Conservation (phyloP, 2,888 invertebrate species). For the Sialis fuliginosa region DNA sequence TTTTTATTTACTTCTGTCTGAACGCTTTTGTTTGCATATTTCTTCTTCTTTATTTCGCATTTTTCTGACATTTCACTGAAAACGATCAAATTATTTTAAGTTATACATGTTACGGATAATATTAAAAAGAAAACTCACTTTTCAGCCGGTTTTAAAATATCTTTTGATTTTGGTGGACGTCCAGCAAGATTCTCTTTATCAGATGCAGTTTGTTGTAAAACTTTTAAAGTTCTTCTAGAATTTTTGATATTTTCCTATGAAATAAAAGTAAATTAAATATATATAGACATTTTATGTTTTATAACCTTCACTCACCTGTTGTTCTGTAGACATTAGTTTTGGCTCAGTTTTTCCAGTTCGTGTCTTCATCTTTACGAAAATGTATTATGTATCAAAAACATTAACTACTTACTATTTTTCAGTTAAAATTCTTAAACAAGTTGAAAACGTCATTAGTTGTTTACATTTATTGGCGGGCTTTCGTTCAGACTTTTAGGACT, state of each 20-base stretch:
- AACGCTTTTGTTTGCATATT: conserved; percentile 36
- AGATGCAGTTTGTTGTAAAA: conserved; percentile 48
- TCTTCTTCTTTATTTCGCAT: conserved; percentile 28
- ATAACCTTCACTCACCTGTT: conserved; percentile 16
- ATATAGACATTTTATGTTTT: background rate
- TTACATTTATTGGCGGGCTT: too few relatives aligned
- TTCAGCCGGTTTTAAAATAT: conserved; percentile 29
- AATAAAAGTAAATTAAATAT: background rate
- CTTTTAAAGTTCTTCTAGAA: conserved; percentile 51
- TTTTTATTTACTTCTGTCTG: conserved; percentile 37
- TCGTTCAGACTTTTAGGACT: too few relatives aligned
- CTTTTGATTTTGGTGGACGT: conserved; percentile 32
- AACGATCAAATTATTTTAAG: conserved; percentile 4
- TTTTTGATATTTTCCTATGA: conserved; percentile 37
- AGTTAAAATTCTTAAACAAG: too few relatives aligned
- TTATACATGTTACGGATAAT: background rate
- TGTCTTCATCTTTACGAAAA: conserved; percentile 17
- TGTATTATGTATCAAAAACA: too few relatives aligned
- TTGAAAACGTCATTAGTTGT: too few relatives aligned
- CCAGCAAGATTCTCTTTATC: conserved; percentile 65
- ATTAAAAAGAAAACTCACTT: conserved; percentile 24
- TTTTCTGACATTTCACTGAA: conserved; percentile 19
- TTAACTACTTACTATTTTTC: too few relatives aligned
- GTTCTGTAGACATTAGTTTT: conserved; percentile 17
- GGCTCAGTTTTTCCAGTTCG: conserved; percentile 16